phyloP scores from a whole-genome alignment of 2,113 vertebrate genomes.

The Phycodurus eques region DNA sequence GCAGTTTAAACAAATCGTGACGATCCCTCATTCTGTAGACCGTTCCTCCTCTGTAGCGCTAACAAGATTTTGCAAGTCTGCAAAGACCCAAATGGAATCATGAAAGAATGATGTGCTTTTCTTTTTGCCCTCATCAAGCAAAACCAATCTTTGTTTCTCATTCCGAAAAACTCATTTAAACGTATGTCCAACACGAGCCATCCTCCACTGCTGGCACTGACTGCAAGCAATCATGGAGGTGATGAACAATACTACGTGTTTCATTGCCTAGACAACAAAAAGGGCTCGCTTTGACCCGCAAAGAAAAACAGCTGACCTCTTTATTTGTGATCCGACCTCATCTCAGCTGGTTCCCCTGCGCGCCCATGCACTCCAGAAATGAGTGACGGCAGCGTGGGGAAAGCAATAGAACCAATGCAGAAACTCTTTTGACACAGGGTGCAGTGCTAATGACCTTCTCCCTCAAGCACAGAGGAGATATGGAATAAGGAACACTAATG shows the following conservation, averaged over 20 bases:
- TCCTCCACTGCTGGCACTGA: background rate
- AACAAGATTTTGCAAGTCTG: background rate
- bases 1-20: background rate
- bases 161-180: background rate
- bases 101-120: background rate
- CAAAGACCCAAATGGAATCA: background rate
- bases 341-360: background rate
- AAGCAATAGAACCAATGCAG: constrained; percentile 37
- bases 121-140: background rate
- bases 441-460: constrained; percentile 52
- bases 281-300: constrained; percentile 22
- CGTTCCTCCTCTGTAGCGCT: background rate
- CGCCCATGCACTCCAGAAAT: constrained; percentile 26
- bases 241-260: background rate
- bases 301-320: constrained; percentile 34
- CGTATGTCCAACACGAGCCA: background rate
- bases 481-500: constrained; percentile 46
- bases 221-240: background rate
- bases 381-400: constrained; percentile 39
- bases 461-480: constrained; percentile 43
- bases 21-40: background rate
- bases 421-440: constrained; percentile 48
- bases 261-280: background rate
- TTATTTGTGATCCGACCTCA: constrained; percentile 30
- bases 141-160: background rate